These are phyloP conservation scores for Magallana ariakensis DNA, from an alignment of 1,140 invertebrate species.

Conservation along the genomic window DNA sequence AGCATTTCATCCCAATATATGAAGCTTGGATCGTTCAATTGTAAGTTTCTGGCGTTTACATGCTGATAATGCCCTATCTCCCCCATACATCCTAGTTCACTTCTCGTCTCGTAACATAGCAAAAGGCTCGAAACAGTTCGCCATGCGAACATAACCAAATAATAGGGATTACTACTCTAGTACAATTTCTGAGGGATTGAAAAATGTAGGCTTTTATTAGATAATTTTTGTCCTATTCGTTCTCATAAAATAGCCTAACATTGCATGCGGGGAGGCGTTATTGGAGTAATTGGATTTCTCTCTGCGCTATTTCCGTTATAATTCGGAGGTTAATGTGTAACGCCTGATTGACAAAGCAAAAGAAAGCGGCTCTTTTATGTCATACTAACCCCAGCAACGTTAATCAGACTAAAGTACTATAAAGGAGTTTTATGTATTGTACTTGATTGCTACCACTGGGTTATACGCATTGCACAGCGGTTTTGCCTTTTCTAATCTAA, in stretches of 20 bases:
- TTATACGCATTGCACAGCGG: neutral
- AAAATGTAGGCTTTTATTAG: neutral
- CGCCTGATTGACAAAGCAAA: neutral
- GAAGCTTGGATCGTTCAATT: neutral
- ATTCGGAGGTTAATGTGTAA: neutral
- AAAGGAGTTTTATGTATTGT: neutral
- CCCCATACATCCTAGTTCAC: too few species aligned
- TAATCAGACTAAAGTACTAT: neutral
- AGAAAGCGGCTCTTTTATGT: neutral
- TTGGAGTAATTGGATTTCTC: neutral
- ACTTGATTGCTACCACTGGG: neutral
- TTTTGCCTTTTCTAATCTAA: neutral
- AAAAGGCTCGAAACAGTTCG: too few species aligned
- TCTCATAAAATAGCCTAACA: neutral
- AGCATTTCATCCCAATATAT: neutral
- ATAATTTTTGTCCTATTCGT: neutral
- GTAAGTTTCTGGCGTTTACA: neutral
- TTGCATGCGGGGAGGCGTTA: neutral
- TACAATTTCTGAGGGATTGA: neutral
- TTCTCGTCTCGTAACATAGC: too few species aligned
- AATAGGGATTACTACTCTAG: too few species aligned
- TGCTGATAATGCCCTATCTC: neutral
- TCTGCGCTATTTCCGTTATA: neutral
- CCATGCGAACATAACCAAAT: too few species aligned
- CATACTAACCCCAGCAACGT: neutral